A percentile compares a stretch with the other conserved stretches of the same genome.
phyloP scores from a whole-genome alignment of 1,140 invertebrate species.

The Cydia amplana region DNA sequence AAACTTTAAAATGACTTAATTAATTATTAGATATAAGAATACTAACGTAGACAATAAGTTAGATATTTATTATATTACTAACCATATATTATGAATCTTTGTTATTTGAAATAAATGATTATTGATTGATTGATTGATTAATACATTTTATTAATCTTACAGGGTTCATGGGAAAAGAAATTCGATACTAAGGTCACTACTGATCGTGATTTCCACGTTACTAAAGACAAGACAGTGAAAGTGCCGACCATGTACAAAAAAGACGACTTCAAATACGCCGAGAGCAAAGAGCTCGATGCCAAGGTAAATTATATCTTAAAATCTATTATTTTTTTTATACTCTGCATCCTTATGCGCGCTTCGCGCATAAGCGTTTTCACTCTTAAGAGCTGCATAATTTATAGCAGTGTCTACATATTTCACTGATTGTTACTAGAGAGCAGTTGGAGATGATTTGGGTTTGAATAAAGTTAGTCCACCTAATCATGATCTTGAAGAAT shows the following conservation, averaged over 20 bases:
- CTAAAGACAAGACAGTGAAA: constrained; percentile 50
- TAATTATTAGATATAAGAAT: too few species aligned
- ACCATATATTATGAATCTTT: too few species aligned
- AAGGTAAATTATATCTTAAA: constrained; percentile 43
- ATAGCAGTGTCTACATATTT: too few species aligned
- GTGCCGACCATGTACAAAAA: constrained; percentile 59
- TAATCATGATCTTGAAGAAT: not conserved
- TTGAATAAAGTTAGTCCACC: too few species aligned
- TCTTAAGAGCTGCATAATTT: too few species aligned
- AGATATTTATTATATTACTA: too few species aligned
- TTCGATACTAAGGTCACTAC: constrained; percentile 48
- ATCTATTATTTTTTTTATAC: not conserved
- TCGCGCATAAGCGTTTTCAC: too few species aligned
- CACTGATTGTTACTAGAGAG: too few species aligned
- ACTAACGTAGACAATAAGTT: too few species aligned
- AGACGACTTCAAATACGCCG: constrained; percentile 50
- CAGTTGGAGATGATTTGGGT: too few species aligned
- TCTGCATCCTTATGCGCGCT: not conserved
- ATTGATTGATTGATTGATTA: too few species aligned
- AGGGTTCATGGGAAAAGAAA: constrained; percentile 61
- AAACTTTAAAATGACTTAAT: not conserved
- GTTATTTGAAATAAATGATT: too few species aligned
- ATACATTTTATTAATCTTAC: constrained; percentile 36
- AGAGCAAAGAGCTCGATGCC: constrained; percentile 58
- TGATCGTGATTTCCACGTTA: constrained; percentile 58